Evolutionary conservation across 1,140 invertebrate genomes (phyloP).

Genomic region (Gonioctena quinquepunctata): DNA sequence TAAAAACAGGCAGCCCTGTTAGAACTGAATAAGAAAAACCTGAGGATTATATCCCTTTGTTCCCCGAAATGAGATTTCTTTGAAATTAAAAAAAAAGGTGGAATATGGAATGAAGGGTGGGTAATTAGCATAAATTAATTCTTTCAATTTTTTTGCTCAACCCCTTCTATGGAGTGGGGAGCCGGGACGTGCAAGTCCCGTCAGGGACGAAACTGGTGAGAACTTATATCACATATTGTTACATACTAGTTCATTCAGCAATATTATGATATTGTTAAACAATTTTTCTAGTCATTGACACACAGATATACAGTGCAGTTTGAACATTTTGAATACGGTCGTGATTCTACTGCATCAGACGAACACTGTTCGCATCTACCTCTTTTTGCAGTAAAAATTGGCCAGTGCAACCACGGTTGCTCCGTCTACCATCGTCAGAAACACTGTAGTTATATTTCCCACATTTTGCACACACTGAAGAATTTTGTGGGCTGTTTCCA

Average conservation of each 20-base stretch:
- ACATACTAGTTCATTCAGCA: conserved; percentile 5
- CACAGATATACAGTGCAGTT: conserved; percentile 1
- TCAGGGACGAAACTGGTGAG: conserved; percentile 7
- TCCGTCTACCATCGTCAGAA: background rate
- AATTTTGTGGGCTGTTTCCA: conserved; percentile 14
- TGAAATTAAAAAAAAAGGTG: background rate
- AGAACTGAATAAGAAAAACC: too few species aligned
- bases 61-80: background rate
- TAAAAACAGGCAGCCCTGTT: too few species aligned
- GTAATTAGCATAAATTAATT: conserved; percentile 8
- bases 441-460: conserved; percentile 9
- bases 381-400: background rate
- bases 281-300: background rate
- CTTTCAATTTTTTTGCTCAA: background rate
- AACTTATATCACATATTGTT: background rate
- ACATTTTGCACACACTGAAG: conserved; percentile 3
- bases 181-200: background rate
- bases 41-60: conserved; percentile 5
- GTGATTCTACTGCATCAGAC: background rate
- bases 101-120: background rate
- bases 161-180: background rate
- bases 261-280: conserved; percentile 1
- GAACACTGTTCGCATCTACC: conserved; percentile 3
- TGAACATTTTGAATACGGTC: conserved; percentile 6
- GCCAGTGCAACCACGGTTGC: background rate